These are phyloP conservation scores for Odocoileus hemionus DNA, from an alignment of 2,113 vertebrate species.

Conservation along the genomic window DNA sequence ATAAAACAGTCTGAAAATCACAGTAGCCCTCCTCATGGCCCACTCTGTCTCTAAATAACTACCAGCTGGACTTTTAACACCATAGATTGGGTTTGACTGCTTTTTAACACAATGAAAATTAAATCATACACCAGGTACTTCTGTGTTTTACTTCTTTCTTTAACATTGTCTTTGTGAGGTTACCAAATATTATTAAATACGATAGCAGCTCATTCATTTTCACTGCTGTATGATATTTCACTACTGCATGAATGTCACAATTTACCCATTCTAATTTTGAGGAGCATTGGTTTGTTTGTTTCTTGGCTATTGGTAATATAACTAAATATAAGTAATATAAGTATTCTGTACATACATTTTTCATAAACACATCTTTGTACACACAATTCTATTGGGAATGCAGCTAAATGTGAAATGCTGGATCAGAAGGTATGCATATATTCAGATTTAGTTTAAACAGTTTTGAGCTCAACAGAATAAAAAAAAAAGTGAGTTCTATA, in stretches of 20 bases:
- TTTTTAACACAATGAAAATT: background rate
- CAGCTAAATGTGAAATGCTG: background rate
- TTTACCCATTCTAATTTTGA: background rate
- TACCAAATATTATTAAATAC: background rate
- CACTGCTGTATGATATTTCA: background rate
- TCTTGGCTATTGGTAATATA: background rate
- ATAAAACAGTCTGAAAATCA: background rate
- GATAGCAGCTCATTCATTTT: background rate
- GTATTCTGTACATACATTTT: background rate
- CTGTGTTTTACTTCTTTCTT: background rate
- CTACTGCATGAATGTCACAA: background rate
- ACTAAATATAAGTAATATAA: background rate
- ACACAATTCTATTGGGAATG: background rate
- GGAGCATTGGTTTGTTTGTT: background rate
- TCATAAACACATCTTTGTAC: background rate
- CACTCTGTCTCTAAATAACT: background rate
- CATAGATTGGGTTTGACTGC: background rate
- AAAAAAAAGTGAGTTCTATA: background rate
- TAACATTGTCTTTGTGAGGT: background rate
- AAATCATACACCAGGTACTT: background rate
- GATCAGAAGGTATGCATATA: background rate
- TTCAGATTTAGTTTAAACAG: background rate
- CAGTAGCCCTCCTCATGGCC: background rate
- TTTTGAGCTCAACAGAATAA: background rate
- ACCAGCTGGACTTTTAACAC: background rate